Conservation (phyloP, 2,797 vertebrate genomes). For the Fringilla coelebs region DNA sequence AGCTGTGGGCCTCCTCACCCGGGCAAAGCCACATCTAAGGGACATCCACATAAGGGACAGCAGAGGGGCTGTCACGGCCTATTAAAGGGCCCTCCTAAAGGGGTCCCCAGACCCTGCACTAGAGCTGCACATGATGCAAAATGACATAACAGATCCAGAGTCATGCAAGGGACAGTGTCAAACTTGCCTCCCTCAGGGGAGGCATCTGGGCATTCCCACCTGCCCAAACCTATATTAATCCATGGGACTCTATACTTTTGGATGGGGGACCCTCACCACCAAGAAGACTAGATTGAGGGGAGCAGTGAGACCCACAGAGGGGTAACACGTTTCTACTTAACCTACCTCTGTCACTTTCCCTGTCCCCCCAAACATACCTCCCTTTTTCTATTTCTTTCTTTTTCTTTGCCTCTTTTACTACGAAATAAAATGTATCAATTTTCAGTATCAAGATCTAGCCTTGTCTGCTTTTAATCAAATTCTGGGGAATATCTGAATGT, state of each 20-base stretch:
- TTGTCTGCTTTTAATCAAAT: not conserved
- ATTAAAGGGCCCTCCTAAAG: not conserved
- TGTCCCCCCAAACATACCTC: too few species aligned
- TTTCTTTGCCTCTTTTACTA: not conserved
- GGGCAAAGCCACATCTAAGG: fast-evolving
- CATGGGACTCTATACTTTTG: not conserved
- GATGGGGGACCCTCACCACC: not conserved
- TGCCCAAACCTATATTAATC: not conserved
- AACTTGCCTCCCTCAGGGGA: not conserved
- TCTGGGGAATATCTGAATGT: not conserved
- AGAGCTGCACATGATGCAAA: not conserved
- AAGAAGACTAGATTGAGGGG: not conserved
- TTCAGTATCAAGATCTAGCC: not conserved
- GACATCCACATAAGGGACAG: not conserved
- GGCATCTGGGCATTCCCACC: not conserved
- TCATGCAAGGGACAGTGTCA: not conserved
- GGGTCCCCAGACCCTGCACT: not conserved
- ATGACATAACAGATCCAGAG: not conserved
- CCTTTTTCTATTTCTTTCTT: not conserved
- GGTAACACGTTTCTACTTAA: not conserved
- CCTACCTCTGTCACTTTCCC: not conserved
- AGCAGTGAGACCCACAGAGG: not conserved
- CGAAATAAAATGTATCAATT: not conserved
- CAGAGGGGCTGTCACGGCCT: not conserved
- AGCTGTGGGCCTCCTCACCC: not conserved